phyloP scores from a whole-genome alignment of 1,140 invertebrate genomes.

The Drosophila tani region DNA sequence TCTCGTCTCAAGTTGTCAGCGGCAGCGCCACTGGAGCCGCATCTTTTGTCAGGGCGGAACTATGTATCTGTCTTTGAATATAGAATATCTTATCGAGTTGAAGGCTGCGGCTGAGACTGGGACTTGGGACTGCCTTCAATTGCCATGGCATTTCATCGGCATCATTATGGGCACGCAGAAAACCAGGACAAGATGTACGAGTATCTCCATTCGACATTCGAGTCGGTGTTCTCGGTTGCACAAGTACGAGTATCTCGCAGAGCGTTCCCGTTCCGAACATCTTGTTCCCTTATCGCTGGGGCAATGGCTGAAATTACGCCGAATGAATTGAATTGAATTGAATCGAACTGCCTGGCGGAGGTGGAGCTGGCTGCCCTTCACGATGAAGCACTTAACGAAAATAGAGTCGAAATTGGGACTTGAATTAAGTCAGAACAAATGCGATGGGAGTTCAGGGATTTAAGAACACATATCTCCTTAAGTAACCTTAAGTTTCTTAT shows the following conservation, averaged over 20 bases:
- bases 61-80: conserved; percentile 50
- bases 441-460: too few species aligned
- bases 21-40: conserved; percentile 33
- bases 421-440: neutral
- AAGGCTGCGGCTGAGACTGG: conserved; percentile 12
- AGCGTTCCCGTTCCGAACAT: conserved; percentile 12
- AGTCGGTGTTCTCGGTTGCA: conserved; percentile 29
- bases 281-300: conserved; percentile 37
- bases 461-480: neutral
- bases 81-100: conserved; percentile 41
- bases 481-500: too few species aligned
- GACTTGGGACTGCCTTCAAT: conserved; percentile 39
- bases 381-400: conserved; percentile 2
- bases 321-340: conserved; percentile 47
- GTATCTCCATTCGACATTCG: conserved; percentile 31
- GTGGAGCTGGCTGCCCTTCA: conserved; percentile 19
- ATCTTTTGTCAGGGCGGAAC: conserved; percentile 60
- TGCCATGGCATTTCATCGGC: conserved; percentile 56
- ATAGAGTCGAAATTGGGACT: neutral
- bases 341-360: conserved; percentile 14
- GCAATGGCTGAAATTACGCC: conserved; percentile 43
- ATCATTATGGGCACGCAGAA: conserved; percentile 48
- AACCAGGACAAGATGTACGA: conserved; percentile 37
- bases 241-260: conserved; percentile 3
- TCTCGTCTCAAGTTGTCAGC: conserved; percentile 80